These are phyloP conservation scores for Prinia subflava DNA, from an alignment of 2,113 vertebrate species.

Conservation along the genomic window DNA sequence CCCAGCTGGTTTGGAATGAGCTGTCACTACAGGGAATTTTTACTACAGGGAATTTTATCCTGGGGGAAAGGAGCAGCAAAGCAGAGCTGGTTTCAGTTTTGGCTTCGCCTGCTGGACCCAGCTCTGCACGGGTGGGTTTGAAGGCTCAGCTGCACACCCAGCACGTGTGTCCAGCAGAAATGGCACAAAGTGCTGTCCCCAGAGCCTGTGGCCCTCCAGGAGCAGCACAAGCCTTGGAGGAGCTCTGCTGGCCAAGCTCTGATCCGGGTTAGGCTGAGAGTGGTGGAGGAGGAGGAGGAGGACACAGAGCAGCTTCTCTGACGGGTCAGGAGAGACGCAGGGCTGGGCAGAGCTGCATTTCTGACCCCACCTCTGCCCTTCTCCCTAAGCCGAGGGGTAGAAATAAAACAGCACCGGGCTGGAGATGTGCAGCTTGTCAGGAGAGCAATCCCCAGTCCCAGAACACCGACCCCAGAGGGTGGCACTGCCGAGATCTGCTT, in stretches of 20 bases:
- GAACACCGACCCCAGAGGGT: neutral
- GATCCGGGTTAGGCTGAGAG: neutral
- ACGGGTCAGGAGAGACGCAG: neutral
- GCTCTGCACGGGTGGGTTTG: neutral
- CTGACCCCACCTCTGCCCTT: neutral
- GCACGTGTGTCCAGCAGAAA: neutral
- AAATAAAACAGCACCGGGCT: neutral
- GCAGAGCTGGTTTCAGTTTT: neutral
- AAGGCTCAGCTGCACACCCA: accelerated
- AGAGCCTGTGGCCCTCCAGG: neutral
- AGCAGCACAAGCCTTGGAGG: neutral
- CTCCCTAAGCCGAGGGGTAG: neutral
- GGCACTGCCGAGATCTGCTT: neutral
- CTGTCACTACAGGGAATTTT: neutral
- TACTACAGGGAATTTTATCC: neutral
- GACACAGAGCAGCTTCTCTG: neutral
- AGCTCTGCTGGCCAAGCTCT: neutral
- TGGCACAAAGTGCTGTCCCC: neutral
- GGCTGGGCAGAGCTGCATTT: neutral
- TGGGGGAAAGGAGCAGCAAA: neutral
- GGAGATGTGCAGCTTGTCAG: neutral
- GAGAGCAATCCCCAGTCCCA: neutral
- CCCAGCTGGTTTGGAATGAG: neutral
- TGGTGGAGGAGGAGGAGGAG: neutral
- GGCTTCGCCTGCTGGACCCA: too few relatives aligned